Conservation (phyloP, 2,888 invertebrate species). For the Drosophila anomalata region DNA sequence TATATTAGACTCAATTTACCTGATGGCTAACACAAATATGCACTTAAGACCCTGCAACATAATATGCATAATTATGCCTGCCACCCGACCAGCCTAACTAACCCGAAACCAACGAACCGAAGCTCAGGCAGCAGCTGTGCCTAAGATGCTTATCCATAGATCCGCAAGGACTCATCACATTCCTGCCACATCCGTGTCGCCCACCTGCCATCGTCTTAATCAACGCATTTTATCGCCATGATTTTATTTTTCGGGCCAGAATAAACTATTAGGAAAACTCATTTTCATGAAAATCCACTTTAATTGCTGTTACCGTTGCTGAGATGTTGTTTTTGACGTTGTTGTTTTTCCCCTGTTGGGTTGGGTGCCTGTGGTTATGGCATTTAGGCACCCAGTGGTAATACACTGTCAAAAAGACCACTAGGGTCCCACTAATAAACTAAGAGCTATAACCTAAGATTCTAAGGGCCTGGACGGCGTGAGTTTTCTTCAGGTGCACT, state of each 20-base stretch:
- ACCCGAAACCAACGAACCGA: slow-evolving; percentile 16
- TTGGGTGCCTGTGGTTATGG: slow-evolving; percentile 41
- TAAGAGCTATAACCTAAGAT: neutral
- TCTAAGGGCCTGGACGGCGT: neutral
- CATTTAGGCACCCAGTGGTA: slow-evolving; percentile 18
- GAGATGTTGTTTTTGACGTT: slow-evolving; percentile 21
- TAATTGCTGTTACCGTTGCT: slow-evolving; percentile 66
- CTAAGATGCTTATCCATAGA: slow-evolving; percentile 24
- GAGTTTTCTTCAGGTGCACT: slow-evolving; percentile 26
- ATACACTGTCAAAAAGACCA: slow-evolving; percentile 15
- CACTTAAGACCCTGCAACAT: slow-evolving; percentile 56
- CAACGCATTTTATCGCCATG: slow-evolving; percentile 55
- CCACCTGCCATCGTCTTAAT: slow-evolving; percentile 53
- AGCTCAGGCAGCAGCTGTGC: slow-evolving; percentile 1
- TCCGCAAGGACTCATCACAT: slow-evolving; percentile 11
- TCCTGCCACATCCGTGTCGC: slow-evolving; percentile 12
- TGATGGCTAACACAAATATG: slow-evolving; percentile 35
- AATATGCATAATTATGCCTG: slow-evolving; percentile 59
- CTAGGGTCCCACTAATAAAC: neutral
- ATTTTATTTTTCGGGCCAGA: slow-evolving; percentile 69
- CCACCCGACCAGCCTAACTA: slow-evolving; percentile 20
- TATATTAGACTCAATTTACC: slow-evolving; percentile 54
- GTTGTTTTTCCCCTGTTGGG: slow-evolving; percentile 31
- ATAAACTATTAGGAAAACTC: slow-evolving; percentile 76
- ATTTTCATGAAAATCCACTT: slow-evolving; percentile 77